Base-by-base conservation (phyloP, 2,797 vertebrate species). In the Tarsius wallacei region DNA sequence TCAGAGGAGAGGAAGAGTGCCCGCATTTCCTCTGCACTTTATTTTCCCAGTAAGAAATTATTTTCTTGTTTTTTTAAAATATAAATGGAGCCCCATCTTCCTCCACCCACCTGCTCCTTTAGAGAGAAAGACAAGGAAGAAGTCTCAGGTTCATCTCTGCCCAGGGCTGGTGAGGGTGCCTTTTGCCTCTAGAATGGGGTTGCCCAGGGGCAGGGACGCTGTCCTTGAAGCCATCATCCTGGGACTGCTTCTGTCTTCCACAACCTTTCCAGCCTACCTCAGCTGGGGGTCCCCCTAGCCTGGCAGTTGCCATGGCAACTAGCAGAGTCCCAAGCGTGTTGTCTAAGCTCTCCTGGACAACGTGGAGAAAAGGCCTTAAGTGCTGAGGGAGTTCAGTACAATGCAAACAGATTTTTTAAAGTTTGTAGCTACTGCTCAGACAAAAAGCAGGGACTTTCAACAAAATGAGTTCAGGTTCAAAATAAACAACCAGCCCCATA, bases 261-360 rank as follows among this genome's bases (percentile, higher is more conserved):
- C 81, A 17, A 47, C 51, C 89, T 84, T 63, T 66, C 11, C 7
- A 7, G 17, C 76, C 83, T 59, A 28, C 74, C 21, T 70, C 1
- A 5, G 47, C 42, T 1, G 55, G 31, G 74, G 47, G 55, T 42
- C 16, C 14, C 0, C 26, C 17, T 22, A 33, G 82, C 78, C 78
- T 12, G 78, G 59, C 42, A 15, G 92, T 96, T 95, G 87, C 87
- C 94, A 33, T 78, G 88, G 91, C n/a, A 5, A 90, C 93, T 7
- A 42, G 42, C 42, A 42, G 57, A 51, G 33, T 11, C 33, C 33
- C 64, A 28, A 8, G 19, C 17, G 12, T 28, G 42, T 14, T 57
- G 8, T 24, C 15, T 8, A 61, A 36, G 51, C 90, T 28, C 1
- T 82, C 59, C 36, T 21, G 12, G 28, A 64, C 73, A 15, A 49